Evolutionary conservation across 2,113 vertebrate species (phyloP).

Genomic region (Kobus ellipsiprymnus): DNA sequence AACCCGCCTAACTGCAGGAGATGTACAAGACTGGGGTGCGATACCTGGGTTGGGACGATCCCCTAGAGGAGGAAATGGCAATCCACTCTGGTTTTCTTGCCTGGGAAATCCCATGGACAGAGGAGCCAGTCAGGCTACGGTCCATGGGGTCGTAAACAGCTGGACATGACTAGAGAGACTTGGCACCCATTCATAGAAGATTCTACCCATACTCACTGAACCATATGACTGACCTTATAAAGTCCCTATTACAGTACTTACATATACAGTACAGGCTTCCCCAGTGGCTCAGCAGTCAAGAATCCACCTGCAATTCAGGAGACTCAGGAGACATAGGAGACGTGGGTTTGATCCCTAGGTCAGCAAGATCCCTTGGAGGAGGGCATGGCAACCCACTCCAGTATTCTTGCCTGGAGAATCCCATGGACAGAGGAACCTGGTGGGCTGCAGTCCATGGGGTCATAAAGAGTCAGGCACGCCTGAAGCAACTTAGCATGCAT

Average conservation of each 20-base stretch:
- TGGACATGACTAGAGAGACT: background rate
- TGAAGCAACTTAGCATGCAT: background rate
- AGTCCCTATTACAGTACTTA: background rate
- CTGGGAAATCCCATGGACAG: background rate
- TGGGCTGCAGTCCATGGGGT: background rate
- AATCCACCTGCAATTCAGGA: background rate
- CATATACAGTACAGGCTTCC: background rate
- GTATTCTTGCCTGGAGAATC: background rate
- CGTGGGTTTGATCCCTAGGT: background rate
- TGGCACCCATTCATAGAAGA: background rate
- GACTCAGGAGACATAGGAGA: background rate
- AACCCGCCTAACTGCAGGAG: background rate
- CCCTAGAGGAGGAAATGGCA: background rate
- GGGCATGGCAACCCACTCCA: background rate
- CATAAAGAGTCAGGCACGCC: background rate
- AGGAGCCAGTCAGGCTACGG: background rate
- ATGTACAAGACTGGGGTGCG: background rate
- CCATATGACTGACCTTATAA: background rate
- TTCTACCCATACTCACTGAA: background rate
- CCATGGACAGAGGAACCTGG: background rate
- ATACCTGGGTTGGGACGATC: background rate
- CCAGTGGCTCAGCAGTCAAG: background rate
- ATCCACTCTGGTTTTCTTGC: background rate
- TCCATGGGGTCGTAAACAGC: background rate
- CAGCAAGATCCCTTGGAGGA: background rate